Base-by-base conservation (phyloP, 2,113 vertebrate genomes). In the Hippoglossus stenolepis region DNA sequence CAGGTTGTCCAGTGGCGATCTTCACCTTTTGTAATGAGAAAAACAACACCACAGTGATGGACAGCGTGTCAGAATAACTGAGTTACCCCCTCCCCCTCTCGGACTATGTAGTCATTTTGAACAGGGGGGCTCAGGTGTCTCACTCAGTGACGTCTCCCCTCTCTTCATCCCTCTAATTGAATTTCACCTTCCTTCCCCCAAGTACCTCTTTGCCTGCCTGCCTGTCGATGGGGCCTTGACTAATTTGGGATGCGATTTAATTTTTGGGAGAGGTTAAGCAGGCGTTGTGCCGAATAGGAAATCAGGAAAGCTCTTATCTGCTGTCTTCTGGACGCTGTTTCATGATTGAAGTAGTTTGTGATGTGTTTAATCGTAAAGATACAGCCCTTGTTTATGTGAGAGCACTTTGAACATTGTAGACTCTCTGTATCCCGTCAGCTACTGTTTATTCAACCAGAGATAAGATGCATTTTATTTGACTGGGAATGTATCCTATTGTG, bases 121-220 rank as follows among this genome's bases (percentile, higher is more conserved):
- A 84, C 70, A 59, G 71, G 49, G 74, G 89, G 88, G 77, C 92
- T 93, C 94, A 94, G 94, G 91, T 95, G 94, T 93, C 85, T 64
- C 8, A 60, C 67, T 79, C 70, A 2, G 49, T 57, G 77, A 82
- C 79, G 24, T 73, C 79, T 81, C 68, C 77, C 80, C 61, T 72
- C 67, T 84, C 86, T 79, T 85, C 85, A 82, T 80, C 85, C 86
- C 67, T 78, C 51, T 92, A 92, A 94, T 94, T 88, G 35, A 83
- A 94, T 95, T 91, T 89, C 75, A 75, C 75, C 91, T 84, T 82
- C 82, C 72, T 75, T 75, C 85, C 73, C 73, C 61, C 64, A 74
- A 90, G 85, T 85, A 90, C 86, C 82, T 90, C 76, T 79, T 70
- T 74, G 83, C 78, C 85, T 76, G 45, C 66, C 83, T 76, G 83